Conservation (phyloP, 2,888 invertebrate genomes). For the Drosophila ustulata region DNA sequence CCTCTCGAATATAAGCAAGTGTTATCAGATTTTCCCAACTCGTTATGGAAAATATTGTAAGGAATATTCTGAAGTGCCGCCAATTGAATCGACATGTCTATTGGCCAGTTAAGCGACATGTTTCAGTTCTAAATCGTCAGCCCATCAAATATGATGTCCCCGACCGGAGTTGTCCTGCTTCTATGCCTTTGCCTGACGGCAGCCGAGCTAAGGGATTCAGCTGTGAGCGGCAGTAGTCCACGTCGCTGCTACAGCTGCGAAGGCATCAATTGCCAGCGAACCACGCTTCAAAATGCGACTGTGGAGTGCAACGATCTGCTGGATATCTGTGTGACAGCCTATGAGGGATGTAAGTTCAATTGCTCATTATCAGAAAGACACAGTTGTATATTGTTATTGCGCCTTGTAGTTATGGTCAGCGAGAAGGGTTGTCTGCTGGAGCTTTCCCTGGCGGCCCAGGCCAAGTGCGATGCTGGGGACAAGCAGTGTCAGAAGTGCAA, state of each 20-base stretch:
- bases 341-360: conserved; percentile 74
- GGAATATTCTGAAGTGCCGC: conserved; percentile 46
- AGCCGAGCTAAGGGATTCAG: conserved; percentile 12
- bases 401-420: conserved; percentile 63
- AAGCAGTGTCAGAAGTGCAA: conserved; percentile 76
- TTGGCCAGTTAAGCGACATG: not conserved
- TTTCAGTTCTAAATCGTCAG: conserved; percentile 49
- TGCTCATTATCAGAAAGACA: not conserved
- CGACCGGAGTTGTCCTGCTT: conserved; percentile 40
- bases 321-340: conserved; percentile 82
- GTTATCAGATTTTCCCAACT: conserved; percentile 1
- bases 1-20: conserved; percentile 17
- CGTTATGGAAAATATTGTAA: conserved; percentile 12
- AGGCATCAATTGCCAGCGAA: conserved; percentile 81
- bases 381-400: not conserved
- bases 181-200: conserved; percentile 30
- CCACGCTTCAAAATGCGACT: conserved; percentile 61
- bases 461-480: conserved; percentile 66
- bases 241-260: conserved; percentile 77
- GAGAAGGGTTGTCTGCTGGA: conserved; percentile 77
- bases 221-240: conserved; percentile 43
- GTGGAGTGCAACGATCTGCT: conserved; percentile 72
- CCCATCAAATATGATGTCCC: conserved; percentile 49
- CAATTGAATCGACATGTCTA: conserved; percentile 8
- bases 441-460: conserved; percentile 62